phyloP scores from a whole-genome alignment of 2,888 invertebrate species.

The Altica lythri region DNA sequence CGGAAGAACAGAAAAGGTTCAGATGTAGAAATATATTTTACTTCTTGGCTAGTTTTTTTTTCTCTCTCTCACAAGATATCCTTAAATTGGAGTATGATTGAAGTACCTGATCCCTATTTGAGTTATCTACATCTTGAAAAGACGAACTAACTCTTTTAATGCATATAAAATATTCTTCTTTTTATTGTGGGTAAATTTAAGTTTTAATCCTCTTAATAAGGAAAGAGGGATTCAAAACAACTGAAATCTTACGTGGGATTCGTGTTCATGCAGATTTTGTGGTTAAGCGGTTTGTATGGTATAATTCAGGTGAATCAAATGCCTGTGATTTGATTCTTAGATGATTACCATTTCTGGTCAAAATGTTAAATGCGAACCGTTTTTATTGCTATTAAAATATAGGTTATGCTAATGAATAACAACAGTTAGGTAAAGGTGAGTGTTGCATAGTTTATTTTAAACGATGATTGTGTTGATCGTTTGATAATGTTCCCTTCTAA shows the following conservation, averaged over 20 bases:
- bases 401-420: background rate
- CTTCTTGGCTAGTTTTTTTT: too few relatives aligned
- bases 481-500: too few relatives aligned
- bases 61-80: too few relatives aligned
- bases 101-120: too few relatives aligned
- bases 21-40: too few relatives aligned
- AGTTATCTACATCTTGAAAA: too few relatives aligned
- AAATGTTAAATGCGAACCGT: background rate
- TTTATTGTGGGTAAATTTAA: too few relatives aligned
- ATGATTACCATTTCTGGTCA: background rate
- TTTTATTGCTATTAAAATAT: background rate
- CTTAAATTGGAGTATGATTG: too few relatives aligned
- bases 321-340: background rate
- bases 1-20: too few relatives aligned
- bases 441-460: slow-evolving; percentile 1
- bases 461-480: background rate
- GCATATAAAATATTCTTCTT: too few relatives aligned
- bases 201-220: background rate
- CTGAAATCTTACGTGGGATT: background rate
- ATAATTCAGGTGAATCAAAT: slow-evolving; percentile 1
- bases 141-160: too few relatives aligned
- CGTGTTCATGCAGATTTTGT: background rate
- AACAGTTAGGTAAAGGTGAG: background rate
- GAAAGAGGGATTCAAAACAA: background rate
- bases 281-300: background rate